Percentiles rank a stretch among this genome's conserved stretches.
Evolutionary conservation across 1,140 invertebrate species (phyloP).

Genomic region (Brachionus sp.): DNA sequence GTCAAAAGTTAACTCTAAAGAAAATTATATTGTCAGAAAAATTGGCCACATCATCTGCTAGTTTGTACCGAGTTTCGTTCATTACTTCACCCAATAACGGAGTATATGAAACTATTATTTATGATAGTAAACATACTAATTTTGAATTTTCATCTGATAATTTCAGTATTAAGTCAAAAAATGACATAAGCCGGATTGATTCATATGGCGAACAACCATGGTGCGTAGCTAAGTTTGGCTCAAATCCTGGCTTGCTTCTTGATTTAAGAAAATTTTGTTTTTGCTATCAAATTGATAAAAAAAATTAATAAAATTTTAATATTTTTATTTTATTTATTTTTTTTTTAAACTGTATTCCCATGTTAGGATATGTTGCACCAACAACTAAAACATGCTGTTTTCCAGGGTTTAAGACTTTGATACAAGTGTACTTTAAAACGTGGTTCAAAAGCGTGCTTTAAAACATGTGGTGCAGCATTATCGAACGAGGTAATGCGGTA

Average conservation of each 20-base stretch:
- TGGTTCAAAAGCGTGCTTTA: no score
- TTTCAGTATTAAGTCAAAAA: constrained; percentile 66
- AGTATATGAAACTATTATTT: constrained; percentile 71
- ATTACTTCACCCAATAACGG: constrained; percentile 71
- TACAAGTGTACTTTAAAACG: no score
- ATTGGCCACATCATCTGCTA: constrained; percentile 64
- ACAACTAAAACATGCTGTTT: no score
- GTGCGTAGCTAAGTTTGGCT: constrained; percentile 5
- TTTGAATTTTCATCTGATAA: constrained; percentile 57
- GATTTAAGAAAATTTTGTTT: constrained; percentile 34
- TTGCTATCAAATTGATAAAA: background rate
- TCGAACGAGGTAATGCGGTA: no score
- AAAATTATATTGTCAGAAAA: constrained; percentile 69
- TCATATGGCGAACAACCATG: constrained; percentile 66
- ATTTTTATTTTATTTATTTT: background rate
- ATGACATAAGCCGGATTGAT: constrained; percentile 80
- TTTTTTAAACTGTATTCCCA: no score
- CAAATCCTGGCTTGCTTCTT: background rate
- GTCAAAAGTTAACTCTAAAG: constrained; percentile 64
- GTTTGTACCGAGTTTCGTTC: constrained; percentile 74
- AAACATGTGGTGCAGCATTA: no score
- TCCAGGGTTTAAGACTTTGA: no score
- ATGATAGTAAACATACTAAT: constrained; percentile 61
- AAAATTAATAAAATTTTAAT: background rate
- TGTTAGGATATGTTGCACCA: no score